Evolutionary conservation across 2,797 vertebrate genomes (phyloP).

Genomic region (Psittacula derbiana): DNA sequence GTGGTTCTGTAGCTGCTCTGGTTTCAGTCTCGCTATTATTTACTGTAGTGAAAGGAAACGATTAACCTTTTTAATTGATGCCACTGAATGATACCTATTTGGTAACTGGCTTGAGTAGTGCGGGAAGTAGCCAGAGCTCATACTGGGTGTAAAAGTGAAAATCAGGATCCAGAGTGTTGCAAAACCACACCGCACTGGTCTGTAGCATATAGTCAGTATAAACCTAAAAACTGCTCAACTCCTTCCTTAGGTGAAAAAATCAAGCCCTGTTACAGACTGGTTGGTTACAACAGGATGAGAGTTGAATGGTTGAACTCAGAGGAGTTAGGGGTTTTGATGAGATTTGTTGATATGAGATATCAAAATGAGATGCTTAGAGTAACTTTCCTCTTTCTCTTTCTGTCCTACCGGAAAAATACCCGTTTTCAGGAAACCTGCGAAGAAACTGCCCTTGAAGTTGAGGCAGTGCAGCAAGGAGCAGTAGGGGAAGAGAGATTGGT

Average conservation of each 20-base stretch:
- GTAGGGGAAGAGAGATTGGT: background rate
- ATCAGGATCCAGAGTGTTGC: background rate
- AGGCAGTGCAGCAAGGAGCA: background rate
- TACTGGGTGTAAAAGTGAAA: background rate
- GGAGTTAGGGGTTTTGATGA: background rate
- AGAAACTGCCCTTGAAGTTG: background rate
- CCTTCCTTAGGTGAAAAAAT: background rate
- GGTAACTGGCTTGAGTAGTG: background rate
- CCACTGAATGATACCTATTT: background rate
- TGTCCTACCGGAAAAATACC: background rate
- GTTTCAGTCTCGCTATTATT: background rate
- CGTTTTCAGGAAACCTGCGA: background rate
- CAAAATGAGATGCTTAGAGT: background rate
- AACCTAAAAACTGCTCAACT: background rate
- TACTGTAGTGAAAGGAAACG: background rate
- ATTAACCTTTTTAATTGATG: background rate
- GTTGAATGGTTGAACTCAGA: background rate
- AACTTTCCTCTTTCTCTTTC: background rate
- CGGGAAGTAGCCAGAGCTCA: background rate
- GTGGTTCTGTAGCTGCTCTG: background rate
- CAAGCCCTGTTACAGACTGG: background rate
- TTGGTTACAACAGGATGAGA: background rate
- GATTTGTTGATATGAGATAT: background rate
- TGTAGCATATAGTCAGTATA: background rate
- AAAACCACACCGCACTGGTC: background rate